Conservation (phyloP, 2,113 vertebrate species). For the Cichladusa arquata region DNA sequence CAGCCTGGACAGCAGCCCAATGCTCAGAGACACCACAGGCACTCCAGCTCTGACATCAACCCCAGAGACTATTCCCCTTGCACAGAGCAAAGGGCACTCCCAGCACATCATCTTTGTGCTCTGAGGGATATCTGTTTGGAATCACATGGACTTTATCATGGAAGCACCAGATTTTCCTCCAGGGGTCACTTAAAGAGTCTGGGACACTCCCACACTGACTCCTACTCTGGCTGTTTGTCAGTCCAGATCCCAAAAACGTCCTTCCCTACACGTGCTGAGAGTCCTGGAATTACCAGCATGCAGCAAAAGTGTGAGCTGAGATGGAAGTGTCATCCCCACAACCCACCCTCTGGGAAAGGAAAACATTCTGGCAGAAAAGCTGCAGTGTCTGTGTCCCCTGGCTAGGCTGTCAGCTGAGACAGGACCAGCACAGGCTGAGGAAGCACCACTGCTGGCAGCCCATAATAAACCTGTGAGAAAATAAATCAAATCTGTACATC, state of each 20-base stretch:
- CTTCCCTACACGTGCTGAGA: accelerated
- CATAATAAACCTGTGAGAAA: accelerated
- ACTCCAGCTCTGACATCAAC: background rate
- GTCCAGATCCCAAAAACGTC: background rate
- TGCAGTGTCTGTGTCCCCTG: background rate
- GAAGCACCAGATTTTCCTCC: background rate
- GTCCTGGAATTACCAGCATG: accelerated
- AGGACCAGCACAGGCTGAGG: background rate
- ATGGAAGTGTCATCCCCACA: background rate
- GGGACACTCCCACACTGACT: background rate
- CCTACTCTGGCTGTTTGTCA: background rate
- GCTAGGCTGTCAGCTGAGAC: background rate
- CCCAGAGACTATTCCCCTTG: background rate
- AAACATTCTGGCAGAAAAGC: background rate
- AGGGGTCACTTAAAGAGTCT: background rate
- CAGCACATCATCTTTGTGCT: background rate
- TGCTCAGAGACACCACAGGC: background rate
- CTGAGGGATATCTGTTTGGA: background rate
- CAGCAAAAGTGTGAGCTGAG: background rate
- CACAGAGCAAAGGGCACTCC: background rate
- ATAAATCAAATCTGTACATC: background rate
- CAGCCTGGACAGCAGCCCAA: background rate
- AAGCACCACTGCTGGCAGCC: background rate
- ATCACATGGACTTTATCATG: background rate
- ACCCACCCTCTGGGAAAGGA: background rate